These are phyloP conservation scores for Euproctis similis DNA, from an alignment of 2,888 invertebrate species.

Conservation along the genomic window DNA sequence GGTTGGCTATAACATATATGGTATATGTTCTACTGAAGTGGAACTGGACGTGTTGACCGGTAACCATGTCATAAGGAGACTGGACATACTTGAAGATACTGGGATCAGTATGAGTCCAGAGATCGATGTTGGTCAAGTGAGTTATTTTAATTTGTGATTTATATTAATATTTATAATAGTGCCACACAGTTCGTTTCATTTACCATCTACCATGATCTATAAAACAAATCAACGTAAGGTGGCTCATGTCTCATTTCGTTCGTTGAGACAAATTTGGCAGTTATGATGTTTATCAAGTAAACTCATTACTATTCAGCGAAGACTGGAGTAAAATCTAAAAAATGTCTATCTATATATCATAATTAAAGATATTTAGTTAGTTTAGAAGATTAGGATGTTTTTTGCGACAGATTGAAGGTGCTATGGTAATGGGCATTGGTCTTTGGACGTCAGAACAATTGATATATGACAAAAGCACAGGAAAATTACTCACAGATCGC, in stretches of 20 bases:
- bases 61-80: slow-evolving; percentile 72
- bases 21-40: slow-evolving; percentile 77
- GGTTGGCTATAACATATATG: slow-evolving; percentile 74
- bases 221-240: too few species aligned
- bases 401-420: slow-evolving; percentile 82
- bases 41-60: slow-evolving; percentile 84
- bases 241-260: too few species aligned
- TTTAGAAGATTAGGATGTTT: too few species aligned
- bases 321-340: too few species aligned
- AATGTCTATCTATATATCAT: too few species aligned
- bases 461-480: slow-evolving; percentile 71
- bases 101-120: slow-evolving; percentile 80
- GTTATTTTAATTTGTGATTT: neutral
- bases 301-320: too few species aligned
- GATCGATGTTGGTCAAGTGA: slow-evolving; percentile 81
- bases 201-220: too few species aligned
- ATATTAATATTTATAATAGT: too few species aligned
- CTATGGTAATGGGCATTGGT: slow-evolving; percentile 83
- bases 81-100: slow-evolving; percentile 80
- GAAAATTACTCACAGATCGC: slow-evolving; percentile 78
- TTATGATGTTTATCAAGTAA: too few species aligned
- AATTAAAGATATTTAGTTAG: too few species aligned
- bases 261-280: too few species aligned
- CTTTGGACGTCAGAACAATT: slow-evolving; percentile 82
- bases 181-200: too few species aligned